Percentiles rank a stretch among this genome's conserved stretches.
Conservation (phyloP, 2,797 vertebrate genomes). For the Rhyacichthys aspro region DNA sequence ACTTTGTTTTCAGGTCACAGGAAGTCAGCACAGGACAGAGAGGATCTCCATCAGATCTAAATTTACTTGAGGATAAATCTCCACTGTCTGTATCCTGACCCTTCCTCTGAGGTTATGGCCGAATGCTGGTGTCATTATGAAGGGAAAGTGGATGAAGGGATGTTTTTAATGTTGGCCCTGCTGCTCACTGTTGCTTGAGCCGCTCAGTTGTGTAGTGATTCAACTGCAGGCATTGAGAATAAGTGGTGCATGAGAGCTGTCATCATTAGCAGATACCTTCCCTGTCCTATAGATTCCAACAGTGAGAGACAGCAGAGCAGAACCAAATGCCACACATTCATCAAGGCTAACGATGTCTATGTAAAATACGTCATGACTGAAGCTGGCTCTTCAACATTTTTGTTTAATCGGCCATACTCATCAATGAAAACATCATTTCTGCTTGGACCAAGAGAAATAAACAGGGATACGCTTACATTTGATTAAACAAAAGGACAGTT, state of each 20-base stretch:
- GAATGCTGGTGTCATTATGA: conserved; percentile 1
- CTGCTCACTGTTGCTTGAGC: background rate
- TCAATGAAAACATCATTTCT: background rate
- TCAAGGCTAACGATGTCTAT: conserved; percentile 11
- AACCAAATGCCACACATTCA: conserved; percentile 31
- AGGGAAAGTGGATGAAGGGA: no score
- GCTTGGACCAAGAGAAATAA: background rate
- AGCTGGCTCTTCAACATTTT: conserved; percentile 20
- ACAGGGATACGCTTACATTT: background rate
- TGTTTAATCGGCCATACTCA: background rate
- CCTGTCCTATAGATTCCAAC: conserved; percentile 25
- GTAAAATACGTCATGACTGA: background rate
- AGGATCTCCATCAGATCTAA: conserved; percentile 40
- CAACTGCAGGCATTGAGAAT: background rate
- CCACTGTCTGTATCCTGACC: conserved; percentile 1
- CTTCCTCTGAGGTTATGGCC: conserved; percentile 5
- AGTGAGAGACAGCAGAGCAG: conserved; percentile 22
- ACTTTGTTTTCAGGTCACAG: conserved; percentile 57
- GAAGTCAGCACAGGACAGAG: conserved; percentile 46
- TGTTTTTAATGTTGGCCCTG: background rate
- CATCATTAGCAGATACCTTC: conserved; percentile 27
- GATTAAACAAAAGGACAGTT: background rate
- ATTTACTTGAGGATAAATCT: conserved; percentile 50
- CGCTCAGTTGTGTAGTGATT: conserved; percentile 15
- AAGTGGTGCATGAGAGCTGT: background rate